phyloP scores from a whole-genome alignment of 2,888 invertebrate species.

The Bibio marci region DNA sequence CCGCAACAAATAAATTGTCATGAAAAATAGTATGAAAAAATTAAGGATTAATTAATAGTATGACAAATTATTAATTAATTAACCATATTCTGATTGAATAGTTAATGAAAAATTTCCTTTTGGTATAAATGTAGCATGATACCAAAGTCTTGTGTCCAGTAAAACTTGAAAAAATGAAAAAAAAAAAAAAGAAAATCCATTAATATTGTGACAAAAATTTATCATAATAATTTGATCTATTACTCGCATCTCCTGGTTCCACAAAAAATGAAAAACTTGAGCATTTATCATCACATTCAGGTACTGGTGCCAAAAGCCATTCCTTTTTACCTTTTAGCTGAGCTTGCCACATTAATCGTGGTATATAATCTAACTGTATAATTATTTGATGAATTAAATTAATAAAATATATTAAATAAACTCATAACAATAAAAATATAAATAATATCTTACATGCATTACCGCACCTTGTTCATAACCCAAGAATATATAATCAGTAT shows the following conservation, averaged over 20 bases:
- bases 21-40: too few species aligned
- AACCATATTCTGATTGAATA: conserved; percentile 84
- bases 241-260: conserved; percentile 72
- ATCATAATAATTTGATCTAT: conserved; percentile 16
- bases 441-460: conserved; percentile 55
- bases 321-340: conserved; percentile 72
- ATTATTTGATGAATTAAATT: conserved; percentile 5
- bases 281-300: conserved; percentile 71
- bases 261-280: conserved; percentile 57
- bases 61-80: conserved; percentile 16
- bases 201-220: neutral
- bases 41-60: too few species aligned
- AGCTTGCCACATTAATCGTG: conserved; percentile 86
- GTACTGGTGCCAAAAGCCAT: conserved; percentile 70
- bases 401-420: neutral
- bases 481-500: conserved; percentile 81
- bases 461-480: conserved; percentile 80
- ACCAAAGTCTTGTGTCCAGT: conserved; percentile 82
- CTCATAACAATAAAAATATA: neutral
- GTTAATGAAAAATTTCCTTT: conserved; percentile 71
- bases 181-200: conserved; percentile 1
- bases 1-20: too few species aligned
- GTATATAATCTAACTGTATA: conserved; percentile 73
- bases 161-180: conserved; percentile 41
- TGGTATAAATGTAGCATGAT: conserved; percentile 69